Evolutionary conservation across 35 echinoderm and acorn worm genomes (phyloP), one percentile per base, ranked within the genome.

Genomic region (Amphiura filiformis): DNA sequence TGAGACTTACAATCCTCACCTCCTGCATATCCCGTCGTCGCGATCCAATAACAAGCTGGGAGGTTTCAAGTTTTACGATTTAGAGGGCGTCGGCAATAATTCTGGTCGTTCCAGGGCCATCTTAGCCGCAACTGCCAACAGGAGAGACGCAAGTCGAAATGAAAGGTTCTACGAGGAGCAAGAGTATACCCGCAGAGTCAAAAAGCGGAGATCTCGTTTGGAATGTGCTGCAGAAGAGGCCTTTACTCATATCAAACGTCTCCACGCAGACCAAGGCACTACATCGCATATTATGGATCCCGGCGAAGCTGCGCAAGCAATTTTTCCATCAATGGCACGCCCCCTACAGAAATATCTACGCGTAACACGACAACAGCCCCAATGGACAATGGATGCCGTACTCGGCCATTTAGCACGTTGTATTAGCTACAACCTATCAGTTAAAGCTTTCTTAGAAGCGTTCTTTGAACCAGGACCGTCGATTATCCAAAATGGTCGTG

Each of bases 131-230:
- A 87, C 87, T 14, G 96, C 93, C 0, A 76, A 91, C 33, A 80
- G 93, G 39, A 82, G 93, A 76, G 96, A 99, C 39, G 90, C 85
- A 22, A 90, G 96, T 34, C 83, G 93, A 15, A 99, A 99, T 49
- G 96, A 99, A 49, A 78, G 96, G 40, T 99, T 99, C 70, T 99
- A 99, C 57, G 96, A 99, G 36, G 93, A 99, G 87, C 93, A 99
- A 84, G 96, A 99, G 57, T 99, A 99, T 34, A 93, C 92, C 9
- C 81, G 96, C 1, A 86, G 96, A 32, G 93, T 99, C 0, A 94
- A 93, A 80, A 99, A 99, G 39, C 87, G 96, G 17, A 92, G 86
- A 65, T 92, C 96, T 13, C 65, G 96, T 22, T 80, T 95, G 18
- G 90, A 90, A 33, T 75, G 94, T 9, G 96, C 96, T 0, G 90